These are phyloP conservation scores for Coelopa frigida DNA, from an alignment of 1,140 invertebrate species.

Conservation along the genomic window DNA sequence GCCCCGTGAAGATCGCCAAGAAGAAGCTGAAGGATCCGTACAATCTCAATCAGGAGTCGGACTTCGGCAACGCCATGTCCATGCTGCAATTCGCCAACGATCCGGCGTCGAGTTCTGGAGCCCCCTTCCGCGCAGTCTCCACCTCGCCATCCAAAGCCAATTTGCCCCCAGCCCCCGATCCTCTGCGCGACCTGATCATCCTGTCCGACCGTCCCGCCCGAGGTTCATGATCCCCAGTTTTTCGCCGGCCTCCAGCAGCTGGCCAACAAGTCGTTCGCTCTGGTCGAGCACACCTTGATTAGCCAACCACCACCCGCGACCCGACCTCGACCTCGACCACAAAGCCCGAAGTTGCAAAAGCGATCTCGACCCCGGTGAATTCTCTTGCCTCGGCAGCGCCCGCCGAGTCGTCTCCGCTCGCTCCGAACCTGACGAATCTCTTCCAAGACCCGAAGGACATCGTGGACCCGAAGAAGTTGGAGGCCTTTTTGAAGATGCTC, in stretches of 20 bases:
- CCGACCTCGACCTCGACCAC: not conserved
- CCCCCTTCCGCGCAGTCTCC: constrained; percentile 18
- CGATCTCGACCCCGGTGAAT: constrained; percentile 1
- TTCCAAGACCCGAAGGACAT: constrained; percentile 43
- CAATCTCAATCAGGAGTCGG: constrained; percentile 35
- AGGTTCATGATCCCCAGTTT: constrained; percentile 44
- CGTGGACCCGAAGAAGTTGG: constrained; percentile 44
- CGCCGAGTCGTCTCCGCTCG: constrained; percentile 17
- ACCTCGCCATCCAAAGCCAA: constrained; percentile 2
- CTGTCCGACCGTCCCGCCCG: constrained; percentile 44
- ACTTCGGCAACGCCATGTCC: constrained; percentile 67
- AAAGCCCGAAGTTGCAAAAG: not conserved
- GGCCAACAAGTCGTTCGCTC: constrained; percentile 47
- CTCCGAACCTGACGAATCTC: constrained; percentile 27
- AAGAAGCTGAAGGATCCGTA: constrained; percentile 46
- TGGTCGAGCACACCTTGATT: constrained; percentile 37
- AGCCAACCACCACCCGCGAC: constrained; percentile 23
- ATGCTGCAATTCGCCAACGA: constrained; percentile 71
- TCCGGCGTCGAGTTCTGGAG: constrained; percentile 26
- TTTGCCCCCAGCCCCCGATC: constrained; percentile 40
- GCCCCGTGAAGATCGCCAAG: constrained; percentile 61
- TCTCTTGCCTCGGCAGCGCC: not conserved
- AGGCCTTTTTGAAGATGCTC: constrained; percentile 46
- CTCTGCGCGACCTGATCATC: constrained; percentile 50
- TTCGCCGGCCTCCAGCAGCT: constrained; percentile 45